These are phyloP conservation scores for Heliconius ismenius DNA, from an alignment of 2,888 invertebrate genomes.

Conservation along the genomic window DNA sequence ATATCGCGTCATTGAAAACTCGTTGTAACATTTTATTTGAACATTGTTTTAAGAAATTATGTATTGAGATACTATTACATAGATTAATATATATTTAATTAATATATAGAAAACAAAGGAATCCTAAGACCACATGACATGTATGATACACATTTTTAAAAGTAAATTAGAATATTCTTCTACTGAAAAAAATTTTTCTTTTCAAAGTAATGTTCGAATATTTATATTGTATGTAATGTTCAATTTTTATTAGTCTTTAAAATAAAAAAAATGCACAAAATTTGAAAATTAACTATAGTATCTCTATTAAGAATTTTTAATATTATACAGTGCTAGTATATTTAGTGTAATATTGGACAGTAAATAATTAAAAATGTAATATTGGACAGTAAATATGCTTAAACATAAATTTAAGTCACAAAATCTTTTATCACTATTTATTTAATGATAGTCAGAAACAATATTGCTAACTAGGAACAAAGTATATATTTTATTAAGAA, in stretches of 20 bases:
- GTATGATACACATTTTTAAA: not conserved
- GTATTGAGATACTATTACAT: not conserved
- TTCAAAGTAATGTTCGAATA: not conserved
- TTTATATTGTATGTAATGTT: not conserved
- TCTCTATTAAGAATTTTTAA: too few species aligned
- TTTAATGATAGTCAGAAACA: not conserved
- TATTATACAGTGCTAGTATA: not conserved
- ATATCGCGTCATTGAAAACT: conserved; percentile 48
- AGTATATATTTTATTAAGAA: conserved; percentile 2
- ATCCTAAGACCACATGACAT: not conserved
- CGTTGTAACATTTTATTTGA: conserved; percentile 30
- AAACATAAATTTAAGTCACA: not conserved
- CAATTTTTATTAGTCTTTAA: not conserved
- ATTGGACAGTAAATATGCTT: not conserved
- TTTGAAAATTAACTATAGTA: too few species aligned
- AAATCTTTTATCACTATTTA: not conserved
- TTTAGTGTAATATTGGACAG: not conserved
- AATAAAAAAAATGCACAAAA: not conserved
- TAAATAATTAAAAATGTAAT: not conserved
- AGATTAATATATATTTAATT: not conserved
- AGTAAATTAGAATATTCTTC: too few species aligned
- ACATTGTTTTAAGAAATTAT: conserved; percentile 17
- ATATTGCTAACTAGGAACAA: not conserved
- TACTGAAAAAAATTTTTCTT: too few species aligned
- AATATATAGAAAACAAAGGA: not conserved